phyloP scores from a whole-genome alignment of 2,797 vertebrate species.

The Lagodon rhomboides region DNA sequence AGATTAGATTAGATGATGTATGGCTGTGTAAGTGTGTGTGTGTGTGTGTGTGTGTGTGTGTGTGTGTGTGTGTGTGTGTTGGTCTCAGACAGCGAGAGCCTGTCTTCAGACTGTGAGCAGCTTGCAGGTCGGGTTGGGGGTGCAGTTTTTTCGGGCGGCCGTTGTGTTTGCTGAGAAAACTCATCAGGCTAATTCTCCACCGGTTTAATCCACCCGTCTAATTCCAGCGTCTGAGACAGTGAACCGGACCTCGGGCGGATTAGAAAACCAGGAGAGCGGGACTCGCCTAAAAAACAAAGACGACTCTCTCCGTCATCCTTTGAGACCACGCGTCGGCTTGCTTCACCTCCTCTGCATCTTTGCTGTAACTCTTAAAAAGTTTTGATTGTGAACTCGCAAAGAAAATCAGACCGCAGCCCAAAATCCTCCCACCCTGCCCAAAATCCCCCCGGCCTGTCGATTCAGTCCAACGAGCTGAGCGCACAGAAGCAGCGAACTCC shows the following conservation, averaged over 20 bases:
- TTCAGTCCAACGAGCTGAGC: conserved; percentile 50
- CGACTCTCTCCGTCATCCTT: conserved; percentile 68
- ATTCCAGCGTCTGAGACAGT: conserved; percentile 73
- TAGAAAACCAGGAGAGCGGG: conserved; percentile 46
- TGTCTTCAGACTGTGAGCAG: conserved; percentile 76
- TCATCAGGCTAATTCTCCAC: conserved; percentile 77
- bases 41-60: conserved; percentile 14
- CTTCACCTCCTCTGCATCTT: background rate
- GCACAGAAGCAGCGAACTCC: conserved; percentile 50
- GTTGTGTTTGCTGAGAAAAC: conserved; percentile 53
- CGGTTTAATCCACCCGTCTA: conserved; percentile 80
- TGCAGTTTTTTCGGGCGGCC: conserved; percentile 40
- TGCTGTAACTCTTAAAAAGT: conserved; percentile 28
- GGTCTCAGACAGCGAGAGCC: conserved; percentile 69
- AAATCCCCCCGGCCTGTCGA: conserved; percentile 43
- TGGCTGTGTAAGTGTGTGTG: no score
- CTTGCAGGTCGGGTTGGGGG: conserved; percentile 74
- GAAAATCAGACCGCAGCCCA: conserved; percentile 58
- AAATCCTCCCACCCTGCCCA: conserved; percentile 64
- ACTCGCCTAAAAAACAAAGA: conserved; percentile 69
- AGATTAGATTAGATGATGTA: no score
- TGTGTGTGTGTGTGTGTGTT: conserved; percentile 27
- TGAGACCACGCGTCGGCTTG: no score
- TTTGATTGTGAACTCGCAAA: conserved; percentile 39
- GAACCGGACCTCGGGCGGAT: conserved; percentile 69